Conservation (phyloP, 2,113 vertebrate genomes). For the Hypocryptadius cinnamomeus region DNA sequence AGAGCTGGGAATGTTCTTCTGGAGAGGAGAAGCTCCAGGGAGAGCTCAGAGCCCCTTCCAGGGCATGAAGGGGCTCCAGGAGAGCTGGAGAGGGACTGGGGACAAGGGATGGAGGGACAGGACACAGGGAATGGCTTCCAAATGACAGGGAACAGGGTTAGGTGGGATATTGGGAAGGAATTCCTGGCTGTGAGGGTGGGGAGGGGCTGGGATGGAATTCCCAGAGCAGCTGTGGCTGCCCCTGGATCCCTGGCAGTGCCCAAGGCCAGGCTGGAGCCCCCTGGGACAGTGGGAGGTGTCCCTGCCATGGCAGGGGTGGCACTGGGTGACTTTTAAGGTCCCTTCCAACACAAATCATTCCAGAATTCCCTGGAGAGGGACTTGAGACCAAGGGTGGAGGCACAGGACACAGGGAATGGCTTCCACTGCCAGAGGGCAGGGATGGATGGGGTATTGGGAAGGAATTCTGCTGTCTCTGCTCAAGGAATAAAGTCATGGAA, state of each 20-base stretch:
- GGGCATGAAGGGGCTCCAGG: not conserved
- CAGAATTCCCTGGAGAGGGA: not conserved
- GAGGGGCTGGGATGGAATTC: not conserved
- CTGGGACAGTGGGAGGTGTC: not conserved
- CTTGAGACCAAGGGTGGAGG: not conserved
- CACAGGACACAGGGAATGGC: not conserved
- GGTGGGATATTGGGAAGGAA: not conserved
- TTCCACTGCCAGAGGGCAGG: not conserved
- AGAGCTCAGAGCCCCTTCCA: not conserved
- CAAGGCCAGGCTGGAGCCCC: not conserved
- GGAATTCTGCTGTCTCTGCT: not conserved
- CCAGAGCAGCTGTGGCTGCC: not conserved
- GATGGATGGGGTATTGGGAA: accelerated
- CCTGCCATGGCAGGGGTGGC: not conserved
- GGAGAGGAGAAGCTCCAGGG: not conserved
- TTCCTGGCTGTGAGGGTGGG: not conserved
- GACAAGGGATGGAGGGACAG: not conserved
- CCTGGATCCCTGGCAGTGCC: not conserved
- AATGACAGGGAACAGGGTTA: accelerated
- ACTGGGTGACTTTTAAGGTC: not conserved
- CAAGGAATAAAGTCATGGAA: not conserved
- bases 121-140: not conserved
- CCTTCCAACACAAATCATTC: not conserved
- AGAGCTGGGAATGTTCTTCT: too few relatives aligned
- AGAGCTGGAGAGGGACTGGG: not conserved